Base-by-base conservation (phyloP, 2,888 invertebrate species). In the Eupithecia centaureata region DNA sequence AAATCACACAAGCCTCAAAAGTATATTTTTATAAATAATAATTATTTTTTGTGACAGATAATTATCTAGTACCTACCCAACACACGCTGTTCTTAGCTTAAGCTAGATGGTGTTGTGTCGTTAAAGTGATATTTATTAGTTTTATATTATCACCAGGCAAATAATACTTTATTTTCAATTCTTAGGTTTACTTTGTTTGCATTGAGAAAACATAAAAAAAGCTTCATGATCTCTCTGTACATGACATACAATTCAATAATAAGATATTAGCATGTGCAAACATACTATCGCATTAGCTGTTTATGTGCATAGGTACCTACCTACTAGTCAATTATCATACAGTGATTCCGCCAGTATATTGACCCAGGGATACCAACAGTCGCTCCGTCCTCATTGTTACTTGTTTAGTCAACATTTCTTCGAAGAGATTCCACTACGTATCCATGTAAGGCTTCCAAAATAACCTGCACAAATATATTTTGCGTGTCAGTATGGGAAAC, bases 361-460 rank as follows among this genome's bases (percentile, higher is more conserved):
- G 38, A 38, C 38, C 38, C 4, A 38, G n/a, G 2, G 47, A 42
- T 42, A 42, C 4, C 10, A 28, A 30, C 33, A 22, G 27, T 27
- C 61, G 32, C 63, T 38, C 60, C 47, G n/a, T 60, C 42, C 28
- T n/a, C 25, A 7, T 12, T 47, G 47, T 22, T 18, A 47, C 52
- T 12, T 71, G 66, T 68, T 69, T 69, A 65, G 47, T 60, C 51
- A 62, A 69, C 67, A 69, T 65, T 68, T 65, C 65, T 38, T 27
- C 61, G 65, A 65, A 63, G 33, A 56, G 27, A 42, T 56, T 65
- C 65, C 65, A 60, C 56, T 13, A 35, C 8, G 47, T 22, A 42
- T 42, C 18, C 42, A 10, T 10, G 42, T 22, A 12, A 12, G 18
- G 12, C 12, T 47, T 47, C 47, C 47, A 22, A 47, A 47, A 22